Percentiles rank a stretch among this genome's conserved stretches.
phyloP scores from a whole-genome alignment of 2,797 vertebrate species.

The Pseudochirops cupreus region DNA sequence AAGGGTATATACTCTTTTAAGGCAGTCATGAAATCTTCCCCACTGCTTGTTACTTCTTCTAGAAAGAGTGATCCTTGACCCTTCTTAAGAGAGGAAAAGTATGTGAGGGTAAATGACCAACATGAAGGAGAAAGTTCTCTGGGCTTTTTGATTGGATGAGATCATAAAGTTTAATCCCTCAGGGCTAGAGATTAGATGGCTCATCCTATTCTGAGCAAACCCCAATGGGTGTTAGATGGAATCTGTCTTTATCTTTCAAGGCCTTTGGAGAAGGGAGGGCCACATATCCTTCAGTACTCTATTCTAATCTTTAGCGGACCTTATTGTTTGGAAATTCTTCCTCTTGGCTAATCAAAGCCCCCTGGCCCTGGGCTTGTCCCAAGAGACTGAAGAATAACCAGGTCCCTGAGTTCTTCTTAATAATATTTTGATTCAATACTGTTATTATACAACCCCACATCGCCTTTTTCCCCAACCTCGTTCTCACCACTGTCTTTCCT shows the following conservation, averaged over 20 bases:
- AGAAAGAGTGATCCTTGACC: neutral
- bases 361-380: neutral
- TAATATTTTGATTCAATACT: neutral
- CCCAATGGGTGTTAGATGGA: neutral
- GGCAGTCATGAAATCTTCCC: neutral
- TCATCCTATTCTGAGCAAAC: neutral
- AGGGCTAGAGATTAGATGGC: neutral
- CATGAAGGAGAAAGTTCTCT: neutral
- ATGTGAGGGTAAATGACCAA: neutral
- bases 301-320: neutral
- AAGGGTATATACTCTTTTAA: neutral
- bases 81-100: slow-evolving; percentile 18
- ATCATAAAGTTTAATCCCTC: neutral
- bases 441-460: neutral
- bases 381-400: neutral
- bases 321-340: neutral
- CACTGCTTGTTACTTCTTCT: neutral
- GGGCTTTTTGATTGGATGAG: slow-evolving; percentile 25
- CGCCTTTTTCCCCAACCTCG: neutral
- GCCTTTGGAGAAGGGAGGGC: slow-evolving; percentile 26
- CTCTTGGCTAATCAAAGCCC: neutral
- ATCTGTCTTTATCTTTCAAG: slow-evolving; percentile 19
- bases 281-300: neutral
- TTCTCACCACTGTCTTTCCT: neutral
- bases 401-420: neutral